Percentiles rank a stretch among this genome's conserved stretches.
Evolutionary conservation across 2,113 vertebrate genomes (phyloP).

Genomic region (Penelope pileata): DNA sequence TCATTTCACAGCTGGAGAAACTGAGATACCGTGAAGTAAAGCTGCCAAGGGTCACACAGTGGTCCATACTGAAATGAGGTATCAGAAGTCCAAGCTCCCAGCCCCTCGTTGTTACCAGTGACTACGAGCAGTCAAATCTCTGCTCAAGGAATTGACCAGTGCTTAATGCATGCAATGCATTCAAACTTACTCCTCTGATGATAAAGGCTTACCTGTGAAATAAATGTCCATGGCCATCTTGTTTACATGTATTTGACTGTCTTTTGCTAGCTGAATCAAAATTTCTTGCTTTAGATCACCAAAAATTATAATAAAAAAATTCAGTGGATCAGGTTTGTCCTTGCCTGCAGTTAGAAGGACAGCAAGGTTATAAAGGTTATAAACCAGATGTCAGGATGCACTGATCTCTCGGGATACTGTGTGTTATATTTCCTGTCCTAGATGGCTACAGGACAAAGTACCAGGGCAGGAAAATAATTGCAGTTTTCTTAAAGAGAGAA

Average conservation of each 20-base stretch:
- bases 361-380: background rate
- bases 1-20: background rate
- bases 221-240: conserved; percentile 15
- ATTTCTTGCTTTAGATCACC: background rate
- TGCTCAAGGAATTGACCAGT: background rate
- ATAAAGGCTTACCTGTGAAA: conserved; percentile 47
- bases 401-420: background rate
- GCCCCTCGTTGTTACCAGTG: background rate
- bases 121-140: accelerated
- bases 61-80: background rate
- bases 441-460: background rate
- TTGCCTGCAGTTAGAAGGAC: background rate
- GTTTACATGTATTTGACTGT: conserved; percentile 31
- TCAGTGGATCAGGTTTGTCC: conserved; percentile 1
- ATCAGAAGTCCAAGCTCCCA: background rate
- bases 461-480: background rate
- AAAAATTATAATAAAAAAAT: conserved; percentile 9
- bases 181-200: background rate
- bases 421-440: background rate
- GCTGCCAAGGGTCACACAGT: background rate
- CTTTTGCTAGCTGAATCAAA: background rate
- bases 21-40: background rate
- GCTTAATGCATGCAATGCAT: background rate
- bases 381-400: background rate
- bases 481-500: background rate